These are phyloP conservation scores for Bombus terrestris DNA, from an alignment of 1,140 invertebrate genomes.

Conservation along the genomic window DNA sequence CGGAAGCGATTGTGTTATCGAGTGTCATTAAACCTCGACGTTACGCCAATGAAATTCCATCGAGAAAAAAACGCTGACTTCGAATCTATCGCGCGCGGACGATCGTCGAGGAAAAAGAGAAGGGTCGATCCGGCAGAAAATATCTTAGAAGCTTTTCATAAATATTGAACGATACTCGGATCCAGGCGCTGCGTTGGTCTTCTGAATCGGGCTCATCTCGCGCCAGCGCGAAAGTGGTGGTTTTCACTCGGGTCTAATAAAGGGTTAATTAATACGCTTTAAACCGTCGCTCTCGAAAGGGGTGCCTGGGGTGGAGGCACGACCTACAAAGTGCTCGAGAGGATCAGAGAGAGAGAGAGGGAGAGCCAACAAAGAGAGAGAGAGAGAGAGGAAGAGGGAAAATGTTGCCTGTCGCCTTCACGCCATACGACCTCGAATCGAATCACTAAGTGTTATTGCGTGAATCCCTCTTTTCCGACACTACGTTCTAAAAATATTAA, in stretches of 20 bases:
- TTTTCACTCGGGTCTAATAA: slow-evolving; percentile 80
- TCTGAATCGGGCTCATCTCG: slow-evolving; percentile 78
- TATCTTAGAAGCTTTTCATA: slow-evolving; percentile 78
- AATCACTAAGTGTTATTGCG: slow-evolving; percentile 67
- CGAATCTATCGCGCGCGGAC: slow-evolving; percentile 38
- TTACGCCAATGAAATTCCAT: background rate
- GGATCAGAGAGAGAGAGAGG: slow-evolving; percentile 58
- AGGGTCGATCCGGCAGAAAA: slow-evolving; percentile 46
- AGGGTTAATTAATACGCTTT: slow-evolving; percentile 82
- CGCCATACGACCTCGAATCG: slow-evolving; percentile 61
- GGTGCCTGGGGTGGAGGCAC: slow-evolving; percentile 59
- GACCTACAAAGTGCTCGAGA: slow-evolving; percentile 60
- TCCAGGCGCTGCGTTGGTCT: slow-evolving; percentile 57
- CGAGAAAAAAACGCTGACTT: slow-evolving; percentile 44
- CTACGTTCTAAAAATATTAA: slow-evolving; percentile 9
- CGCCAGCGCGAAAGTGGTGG: slow-evolving; percentile 71
- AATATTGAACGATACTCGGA: slow-evolving; percentile 78
- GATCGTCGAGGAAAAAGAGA: slow-evolving; percentile 13
- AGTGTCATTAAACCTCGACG: background rate
- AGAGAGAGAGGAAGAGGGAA: background rate
- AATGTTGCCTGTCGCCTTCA: slow-evolving; percentile 61
- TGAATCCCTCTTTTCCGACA: slow-evolving; percentile 55
- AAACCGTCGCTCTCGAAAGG: slow-evolving; percentile 74
- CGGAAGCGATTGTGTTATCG: background rate
- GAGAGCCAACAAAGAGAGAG: slow-evolving; percentile 13